A percentile compares a stretch with the other conserved stretches of the same genome.
Conservation (phyloP, 2,113 vertebrate genomes). For the Camelus dromedarius region DNA sequence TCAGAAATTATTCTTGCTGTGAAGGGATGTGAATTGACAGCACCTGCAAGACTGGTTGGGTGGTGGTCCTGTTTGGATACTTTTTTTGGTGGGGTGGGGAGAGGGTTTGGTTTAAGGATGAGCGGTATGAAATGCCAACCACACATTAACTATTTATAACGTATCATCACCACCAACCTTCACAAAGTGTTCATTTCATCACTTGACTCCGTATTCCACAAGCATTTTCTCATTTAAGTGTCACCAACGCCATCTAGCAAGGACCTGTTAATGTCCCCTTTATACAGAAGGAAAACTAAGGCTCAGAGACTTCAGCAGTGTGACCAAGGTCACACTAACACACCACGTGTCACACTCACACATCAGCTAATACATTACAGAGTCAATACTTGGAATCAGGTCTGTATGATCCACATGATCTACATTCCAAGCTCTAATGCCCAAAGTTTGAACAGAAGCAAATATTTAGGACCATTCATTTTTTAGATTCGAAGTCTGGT, state of each 20-base stretch:
- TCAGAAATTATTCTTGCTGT: neutral
- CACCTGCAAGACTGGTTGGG: neutral
- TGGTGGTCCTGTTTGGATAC: neutral
- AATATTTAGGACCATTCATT: neutral
- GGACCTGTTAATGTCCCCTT: neutral
- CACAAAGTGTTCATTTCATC: no score
- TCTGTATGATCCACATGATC: neutral
- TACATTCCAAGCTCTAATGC: neutral
- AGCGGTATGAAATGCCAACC: neutral
- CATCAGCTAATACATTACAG: rapidly evolving
- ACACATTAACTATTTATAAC: neutral
- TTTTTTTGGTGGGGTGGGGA: neutral
- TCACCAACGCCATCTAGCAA: neutral
- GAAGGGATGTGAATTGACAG: neutral
- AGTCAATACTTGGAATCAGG: neutral
- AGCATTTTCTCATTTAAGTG: neutral
- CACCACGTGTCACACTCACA: neutral
- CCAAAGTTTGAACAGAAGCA: neutral
- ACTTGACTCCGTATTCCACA: neutral
- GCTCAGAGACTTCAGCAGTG: neutral
- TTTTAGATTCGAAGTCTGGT: neutral
- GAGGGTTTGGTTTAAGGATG: neutral
- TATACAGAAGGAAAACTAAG: neutral
- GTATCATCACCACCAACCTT: rapidly evolving
- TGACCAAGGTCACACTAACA: no score